These are phyloP conservation scores for Danaus melanippus DNA, from an alignment of 1,140 invertebrate genomes.

Conservation along the genomic window DNA sequence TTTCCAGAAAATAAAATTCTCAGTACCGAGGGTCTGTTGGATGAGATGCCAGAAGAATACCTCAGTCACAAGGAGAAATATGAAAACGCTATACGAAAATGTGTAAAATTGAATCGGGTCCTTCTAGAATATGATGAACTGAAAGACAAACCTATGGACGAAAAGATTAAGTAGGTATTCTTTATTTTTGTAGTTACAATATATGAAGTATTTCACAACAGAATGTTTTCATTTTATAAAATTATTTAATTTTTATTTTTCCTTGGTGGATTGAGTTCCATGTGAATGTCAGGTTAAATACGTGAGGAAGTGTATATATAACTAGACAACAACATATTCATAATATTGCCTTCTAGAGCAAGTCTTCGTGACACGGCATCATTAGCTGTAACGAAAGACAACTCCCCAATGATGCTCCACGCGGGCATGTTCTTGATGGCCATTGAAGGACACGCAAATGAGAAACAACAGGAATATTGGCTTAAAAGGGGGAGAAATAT, in stretches of 20 bases:
- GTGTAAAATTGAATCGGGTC: slow-evolving; percentile 78
- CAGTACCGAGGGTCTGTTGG: slow-evolving; percentile 78
- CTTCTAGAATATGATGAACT: slow-evolving; percentile 74
- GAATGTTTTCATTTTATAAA: too few species aligned
- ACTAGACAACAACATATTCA: slow-evolving; percentile 3
- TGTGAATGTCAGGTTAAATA: too few species aligned
- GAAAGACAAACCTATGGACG: slow-evolving; percentile 72
- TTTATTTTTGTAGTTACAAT: neutral
- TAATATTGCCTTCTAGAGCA: slow-evolving; percentile 23
- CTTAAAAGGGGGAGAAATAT: slow-evolving; percentile 82
- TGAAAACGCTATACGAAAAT: slow-evolving; percentile 82
- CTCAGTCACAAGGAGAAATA: slow-evolving; percentile 89
- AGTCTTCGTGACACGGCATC: slow-evolving; percentile 69
- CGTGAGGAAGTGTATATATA: too few species aligned
- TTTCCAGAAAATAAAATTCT: slow-evolving; percentile 81
- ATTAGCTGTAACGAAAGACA: slow-evolving; percentile 83
- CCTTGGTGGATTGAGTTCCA: too few species aligned
- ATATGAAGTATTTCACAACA: too few species aligned
- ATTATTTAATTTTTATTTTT: too few species aligned
- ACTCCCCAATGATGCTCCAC: slow-evolving; percentile 86
- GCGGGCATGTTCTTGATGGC: slow-evolving; percentile 92
- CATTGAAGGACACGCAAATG: slow-evolving; percentile 85
- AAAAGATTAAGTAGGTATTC: slow-evolving; percentile 72
- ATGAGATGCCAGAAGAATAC: slow-evolving; percentile 81
- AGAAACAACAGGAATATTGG: slow-evolving; percentile 89